Percentiles rank a stretch among this genome's conserved stretches.
phyloP scores from a whole-genome alignment of 2,888 invertebrate genomes.

The Sinhomidia bicolor region DNA sequence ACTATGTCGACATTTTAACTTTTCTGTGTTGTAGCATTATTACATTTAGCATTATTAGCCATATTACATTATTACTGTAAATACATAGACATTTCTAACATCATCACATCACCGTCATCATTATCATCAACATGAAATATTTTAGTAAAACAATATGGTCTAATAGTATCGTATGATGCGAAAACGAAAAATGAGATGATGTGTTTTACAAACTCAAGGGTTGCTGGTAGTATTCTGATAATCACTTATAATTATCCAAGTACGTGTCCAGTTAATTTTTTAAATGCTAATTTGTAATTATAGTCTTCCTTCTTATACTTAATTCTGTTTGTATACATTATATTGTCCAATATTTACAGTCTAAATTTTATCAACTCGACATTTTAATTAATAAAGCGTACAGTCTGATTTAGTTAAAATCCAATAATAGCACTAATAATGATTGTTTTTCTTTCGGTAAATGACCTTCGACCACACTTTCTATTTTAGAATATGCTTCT shows the following conservation, averaged over 20 bases:
- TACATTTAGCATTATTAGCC: no score
- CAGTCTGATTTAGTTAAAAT: background rate
- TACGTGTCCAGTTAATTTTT: background rate
- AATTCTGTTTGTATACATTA: background rate
- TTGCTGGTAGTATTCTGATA: background rate
- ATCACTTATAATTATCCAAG: background rate
- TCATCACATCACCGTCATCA: no score
- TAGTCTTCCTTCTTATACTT: background rate
- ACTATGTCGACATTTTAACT: background rate
- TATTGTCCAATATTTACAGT: background rate
- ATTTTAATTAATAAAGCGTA: slow-evolving; percentile 12
- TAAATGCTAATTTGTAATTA: no score
- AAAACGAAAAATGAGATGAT: no score
- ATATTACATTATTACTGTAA: background rate
- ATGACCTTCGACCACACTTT: background rate
- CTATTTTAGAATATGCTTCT: background rate
- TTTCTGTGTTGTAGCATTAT: background rate
- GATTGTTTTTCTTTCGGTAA: no score
- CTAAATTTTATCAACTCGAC: background rate
- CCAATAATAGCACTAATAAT: no score
- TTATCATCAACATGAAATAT: background rate
- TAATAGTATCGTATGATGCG: background rate
- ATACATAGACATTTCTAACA: background rate
- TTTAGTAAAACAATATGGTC: background rate
- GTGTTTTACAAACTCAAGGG: background rate